These are phyloP conservation scores for Paragorgia papillata DNA, from an alignment of 92 coral and sea anemone genomes.

Conservation along the genomic window DNA sequence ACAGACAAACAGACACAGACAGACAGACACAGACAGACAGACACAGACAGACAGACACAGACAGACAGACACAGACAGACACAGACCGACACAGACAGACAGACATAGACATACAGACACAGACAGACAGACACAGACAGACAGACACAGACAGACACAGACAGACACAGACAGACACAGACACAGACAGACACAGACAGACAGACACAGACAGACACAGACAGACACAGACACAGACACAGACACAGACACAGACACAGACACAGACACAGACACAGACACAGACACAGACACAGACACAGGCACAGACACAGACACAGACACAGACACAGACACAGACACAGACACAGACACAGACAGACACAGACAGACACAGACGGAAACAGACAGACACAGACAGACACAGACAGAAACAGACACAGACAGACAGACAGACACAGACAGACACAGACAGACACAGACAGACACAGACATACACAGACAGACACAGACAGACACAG, in stretches of 20 bases:
- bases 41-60: not conserved
- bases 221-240: not conserved
- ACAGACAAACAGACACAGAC: too few relatives aligned
- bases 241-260: not conserved
- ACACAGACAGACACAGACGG: too few relatives aligned
- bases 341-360: not conserved
- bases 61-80: not conserved
- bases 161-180: not conserved
- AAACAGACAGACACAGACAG: too few relatives aligned
- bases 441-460: too few relatives aligned
- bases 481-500: too few relatives aligned
- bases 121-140: conserved; percentile 1
- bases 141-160: not conserved
- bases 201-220: not conserved
- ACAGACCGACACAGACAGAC: too few relatives aligned
- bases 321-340: not conserved
- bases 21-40: not conserved
- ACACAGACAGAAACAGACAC: too few relatives aligned
- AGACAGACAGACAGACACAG: too few relatives aligned
- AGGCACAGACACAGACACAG: not conserved
- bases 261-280: not conserved
- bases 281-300: not conserved
- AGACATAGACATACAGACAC: not conserved
- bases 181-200: not conserved
- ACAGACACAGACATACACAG: too few relatives aligned